A percentile compares a stretch with the other conserved stretches of the same genome.
Evolutionary conservation across 2,888 invertebrate genomes (phyloP).

Genomic region (Pteria penguin): DNA sequence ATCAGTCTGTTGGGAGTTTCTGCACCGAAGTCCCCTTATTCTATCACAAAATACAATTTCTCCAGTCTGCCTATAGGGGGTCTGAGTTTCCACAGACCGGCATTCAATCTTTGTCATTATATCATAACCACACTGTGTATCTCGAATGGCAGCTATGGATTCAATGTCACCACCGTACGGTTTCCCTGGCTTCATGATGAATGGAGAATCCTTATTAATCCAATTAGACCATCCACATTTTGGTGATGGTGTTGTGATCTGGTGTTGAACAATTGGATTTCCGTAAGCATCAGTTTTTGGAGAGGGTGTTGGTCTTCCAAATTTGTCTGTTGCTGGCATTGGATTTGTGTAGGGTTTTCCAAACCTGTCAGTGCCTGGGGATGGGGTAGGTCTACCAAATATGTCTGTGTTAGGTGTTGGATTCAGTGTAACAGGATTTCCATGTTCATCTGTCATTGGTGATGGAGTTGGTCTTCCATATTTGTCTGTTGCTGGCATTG

Average conservation of each 20-base stretch:
- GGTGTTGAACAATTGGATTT: slow-evolving; percentile 20
- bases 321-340: slow-evolving; percentile 51
- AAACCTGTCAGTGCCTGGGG: slow-evolving; percentile 32
- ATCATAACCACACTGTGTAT: slow-evolving; percentile 60
- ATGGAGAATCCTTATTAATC: slow-evolving; percentile 70
- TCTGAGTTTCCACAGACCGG: slow-evolving; percentile 85
- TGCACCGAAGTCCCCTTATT: slow-evolving; percentile 63
- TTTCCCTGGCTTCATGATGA: slow-evolving; percentile 43
- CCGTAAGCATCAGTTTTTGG: slow-evolving; percentile 21
- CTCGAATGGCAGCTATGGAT: slow-evolving; percentile 62
- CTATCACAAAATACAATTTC: slow-evolving; percentile 88
- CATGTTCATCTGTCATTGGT: slow-evolving; percentile 14
- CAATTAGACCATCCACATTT: slow-evolving; percentile 74
- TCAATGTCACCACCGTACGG: slow-evolving; percentile 73
- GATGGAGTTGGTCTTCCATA: slow-evolving; percentile 35
- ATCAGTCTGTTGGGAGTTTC: slow-evolving; percentile 50
- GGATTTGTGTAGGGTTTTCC: slow-evolving; percentile 57
- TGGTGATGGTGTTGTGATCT: slow-evolving; percentile 15
- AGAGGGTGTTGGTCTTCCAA: slow-evolving; percentile 29
- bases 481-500: background rate
- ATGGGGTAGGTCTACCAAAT: slow-evolving; percentile 21
- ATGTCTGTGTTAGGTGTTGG: background rate
- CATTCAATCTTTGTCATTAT: slow-evolving; percentile 85
- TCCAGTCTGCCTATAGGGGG: slow-evolving; percentile 85
- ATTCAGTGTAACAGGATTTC: slow-evolving; percentile 11